Evolutionary conservation across 2,113 vertebrate species (phyloP).

Genomic region (Brienomyrus longianalis): DNA sequence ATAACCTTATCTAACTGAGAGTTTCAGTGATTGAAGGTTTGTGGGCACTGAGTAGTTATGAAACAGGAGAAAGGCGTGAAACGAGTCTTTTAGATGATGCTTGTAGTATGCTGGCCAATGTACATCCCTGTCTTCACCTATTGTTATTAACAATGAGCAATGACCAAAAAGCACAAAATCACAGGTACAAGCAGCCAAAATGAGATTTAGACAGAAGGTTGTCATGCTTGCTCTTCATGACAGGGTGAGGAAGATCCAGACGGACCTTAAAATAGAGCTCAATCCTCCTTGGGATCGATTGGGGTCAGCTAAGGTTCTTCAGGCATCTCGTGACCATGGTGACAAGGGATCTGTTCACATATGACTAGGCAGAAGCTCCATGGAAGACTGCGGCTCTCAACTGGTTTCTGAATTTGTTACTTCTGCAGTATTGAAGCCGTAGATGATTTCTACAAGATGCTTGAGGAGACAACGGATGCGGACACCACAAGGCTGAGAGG

Average conservation of each 20-base stretch:
- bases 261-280: not conserved
- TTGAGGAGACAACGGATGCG: not conserved
- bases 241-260: too few species aligned
- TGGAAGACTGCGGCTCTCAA: not conserved
- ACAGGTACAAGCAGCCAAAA: not conserved
- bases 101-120: not conserved
- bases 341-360: not conserved
- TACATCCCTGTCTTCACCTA: not conserved
- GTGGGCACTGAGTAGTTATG: not conserved
- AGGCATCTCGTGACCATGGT: not conserved
- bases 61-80: not conserved
- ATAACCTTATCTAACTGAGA: not conserved
- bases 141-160: not conserved
- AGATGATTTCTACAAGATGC: slow-evolving; percentile 20
- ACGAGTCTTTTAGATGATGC: not conserved
- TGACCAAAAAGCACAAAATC: not conserved
- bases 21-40: not conserved
- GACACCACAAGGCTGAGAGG: slow-evolving; percentile 23
- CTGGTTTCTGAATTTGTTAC: not conserved
- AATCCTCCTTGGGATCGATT: not conserved
- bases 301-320: not conserved
- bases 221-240: too few species aligned
- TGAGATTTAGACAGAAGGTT: not conserved
- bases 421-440: slow-evolving; percentile 13
- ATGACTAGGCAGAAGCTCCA: not conserved